Conservation (phyloP, 1,140 invertebrate species). For the Meloidogyne chitwoodi region DNA sequence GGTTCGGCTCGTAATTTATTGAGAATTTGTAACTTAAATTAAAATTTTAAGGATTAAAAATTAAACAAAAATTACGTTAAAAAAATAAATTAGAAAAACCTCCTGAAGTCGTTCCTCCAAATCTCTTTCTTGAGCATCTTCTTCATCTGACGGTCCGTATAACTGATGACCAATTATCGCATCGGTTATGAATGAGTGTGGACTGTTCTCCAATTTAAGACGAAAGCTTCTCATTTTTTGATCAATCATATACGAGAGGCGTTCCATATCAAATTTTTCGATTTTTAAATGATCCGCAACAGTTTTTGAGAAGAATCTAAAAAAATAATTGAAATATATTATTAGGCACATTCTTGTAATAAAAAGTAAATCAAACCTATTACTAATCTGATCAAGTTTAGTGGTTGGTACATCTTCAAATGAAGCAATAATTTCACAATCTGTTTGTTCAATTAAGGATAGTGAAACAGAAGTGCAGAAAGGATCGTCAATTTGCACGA, state of each 20-base stretch:
- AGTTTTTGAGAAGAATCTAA: conserved; percentile 43
- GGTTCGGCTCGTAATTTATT: conserved; percentile 68
- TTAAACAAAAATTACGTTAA: too few relatives aligned
- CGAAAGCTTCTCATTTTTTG: conserved; percentile 64
- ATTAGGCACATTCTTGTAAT: too few relatives aligned
- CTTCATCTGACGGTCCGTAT: conserved; percentile 66
- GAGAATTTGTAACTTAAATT: conserved; percentile 62
- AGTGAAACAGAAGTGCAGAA: conserved; percentile 72
- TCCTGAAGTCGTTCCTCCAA: conserved; percentile 76
- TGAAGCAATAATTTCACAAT: conserved; percentile 68
- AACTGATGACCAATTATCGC: conserved; percentile 76
- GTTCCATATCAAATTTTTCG: conserved; percentile 72
- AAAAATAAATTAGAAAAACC: conserved; percentile 57
- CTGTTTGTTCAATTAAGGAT: conserved; percentile 29
- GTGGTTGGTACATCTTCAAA: conserved; percentile 74
- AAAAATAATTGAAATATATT: background rate
- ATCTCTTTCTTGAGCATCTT: conserved; percentile 63
- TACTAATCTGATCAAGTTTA: conserved; percentile 68
- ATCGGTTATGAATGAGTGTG: conserved; percentile 73
- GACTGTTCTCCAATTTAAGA: conserved; percentile 69
- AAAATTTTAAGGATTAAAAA: too few relatives aligned
- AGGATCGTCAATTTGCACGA: conserved; percentile 78
- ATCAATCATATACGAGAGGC: conserved; percentile 72
- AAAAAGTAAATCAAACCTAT: conserved; percentile 61
- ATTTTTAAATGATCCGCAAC: conserved; percentile 23